Evolutionary conservation across 2,888 invertebrate species (phyloP).

Genomic region (Ophion slaviceki): DNA sequence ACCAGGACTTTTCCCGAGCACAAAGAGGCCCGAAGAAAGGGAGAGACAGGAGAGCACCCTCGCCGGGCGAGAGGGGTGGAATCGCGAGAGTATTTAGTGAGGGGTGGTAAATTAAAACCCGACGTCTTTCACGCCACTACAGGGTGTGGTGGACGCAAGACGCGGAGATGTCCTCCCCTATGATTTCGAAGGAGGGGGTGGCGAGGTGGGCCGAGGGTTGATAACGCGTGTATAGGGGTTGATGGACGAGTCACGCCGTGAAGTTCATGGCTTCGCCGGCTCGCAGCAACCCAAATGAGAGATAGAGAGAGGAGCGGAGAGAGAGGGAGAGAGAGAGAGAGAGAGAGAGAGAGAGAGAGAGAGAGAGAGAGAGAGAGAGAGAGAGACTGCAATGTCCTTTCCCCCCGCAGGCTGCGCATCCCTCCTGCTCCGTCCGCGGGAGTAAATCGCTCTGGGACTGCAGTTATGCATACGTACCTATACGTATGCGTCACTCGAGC

Average conservation of each 20-base stretch:
- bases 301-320: too few species aligned
- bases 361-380: not conserved
- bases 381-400: conserved; percentile 36
- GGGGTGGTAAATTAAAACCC: conserved; percentile 46
- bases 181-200: conserved; percentile 47
- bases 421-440: conserved; percentile 53
- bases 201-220: conserved; percentile 13
- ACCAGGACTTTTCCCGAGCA: not conserved
- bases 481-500: conserved; percentile 74
- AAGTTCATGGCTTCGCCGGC: conserved; percentile 54
- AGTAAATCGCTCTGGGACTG: conserved; percentile 75
- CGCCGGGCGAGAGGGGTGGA: conserved; percentile 6
- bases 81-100: conserved; percentile 10
- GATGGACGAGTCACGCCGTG: conserved; percentile 74
- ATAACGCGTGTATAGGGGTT: conserved; percentile 61
- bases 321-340: not conserved
- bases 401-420: conserved; percentile 21
- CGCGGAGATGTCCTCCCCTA: conserved; percentile 48
- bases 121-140: conserved; percentile 59
- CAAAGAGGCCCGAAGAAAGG: conserved; percentile 5
- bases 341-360: not conserved
- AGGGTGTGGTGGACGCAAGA: conserved; percentile 23
- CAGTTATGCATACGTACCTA: conserved; percentile 78
- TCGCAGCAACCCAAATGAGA: not conserved
- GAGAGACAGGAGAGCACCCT: not conserved